Evolutionary conservation across 2,888 invertebrate species (phyloP), one percentile per base, ranked within the genome.

Genomic region (Drosophila fulvimacula): DNA sequence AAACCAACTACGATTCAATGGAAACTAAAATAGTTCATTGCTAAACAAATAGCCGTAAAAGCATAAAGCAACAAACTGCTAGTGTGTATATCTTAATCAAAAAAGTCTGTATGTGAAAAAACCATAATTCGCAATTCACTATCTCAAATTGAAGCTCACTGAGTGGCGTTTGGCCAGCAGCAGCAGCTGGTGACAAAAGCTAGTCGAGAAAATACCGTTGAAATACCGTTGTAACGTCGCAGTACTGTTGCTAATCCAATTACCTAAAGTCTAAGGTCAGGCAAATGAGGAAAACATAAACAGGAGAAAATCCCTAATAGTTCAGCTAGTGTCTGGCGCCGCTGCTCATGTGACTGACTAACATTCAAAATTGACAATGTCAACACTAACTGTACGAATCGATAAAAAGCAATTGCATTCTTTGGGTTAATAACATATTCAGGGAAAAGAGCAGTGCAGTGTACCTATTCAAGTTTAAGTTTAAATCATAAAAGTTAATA

Each of bases 61-160:
- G 71, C 48, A 64, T 66, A 62, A 62, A 66, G 38, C 55, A 67
- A 60, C 61, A 48, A 78, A 41, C 61, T 80, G 89, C 89, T 88
- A 89, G 73, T 71, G 90, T 91, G 90, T 90, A 76, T 91, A 89
- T 90, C 90, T 91, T 87, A 91, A 91, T 90, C 46, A 91, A 90
- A 89, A 86, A 84, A 88, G 76, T 84, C 88, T 84, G 70, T 73
- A 87, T 73, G 73, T 83, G 83, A 73, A 79, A 56, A 56, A 70
- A 80, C 62, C 61, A 61, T 58, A 64, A 70, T 48, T 67, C 63
- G 67, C 53, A 59, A 70, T 52, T 67, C 63, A 66, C 53, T 56
- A 72, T 42, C 67, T 46, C 51, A 83, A 55, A 77, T 69, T 44
- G 51, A 77, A 78, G 71, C 72, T 75, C 79, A 82, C 52, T n/a